Evolutionary conservation across 1,140 invertebrate species (phyloP), one percentile per base, ranked within the genome.

Genomic region (Lepidurus packardi): DNA sequence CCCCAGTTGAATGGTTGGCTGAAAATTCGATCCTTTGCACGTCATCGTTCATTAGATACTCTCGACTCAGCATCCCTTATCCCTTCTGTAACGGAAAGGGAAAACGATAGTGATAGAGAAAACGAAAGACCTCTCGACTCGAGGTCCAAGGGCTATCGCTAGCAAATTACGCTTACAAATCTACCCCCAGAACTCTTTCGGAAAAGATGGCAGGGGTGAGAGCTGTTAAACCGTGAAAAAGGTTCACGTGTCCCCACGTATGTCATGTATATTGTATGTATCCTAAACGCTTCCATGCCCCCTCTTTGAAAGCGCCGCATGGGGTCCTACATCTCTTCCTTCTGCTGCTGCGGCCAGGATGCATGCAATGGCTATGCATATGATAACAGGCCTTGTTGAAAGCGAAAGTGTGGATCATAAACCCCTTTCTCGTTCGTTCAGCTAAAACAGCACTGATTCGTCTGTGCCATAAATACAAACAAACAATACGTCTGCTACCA

Each of bases 241-340:
- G 53, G 53, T 65, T 65, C 53, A 65, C 53, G 53, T 65, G 53
- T 21, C 21, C 53, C 21, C 53, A 65, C 16, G 53, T 65, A 65
- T 65, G 53, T 65, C 53, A 47, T 65, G 53, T 21, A 65, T 65
- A 65, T 16, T 65, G n/a, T 65, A 65, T 65, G 53, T 65, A 65
- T 21, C 53, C 53, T 65, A 9, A 65, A 65, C 53, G 53, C 53
- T 47, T 47, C 53, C 53, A 65, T 16, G 6, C 53, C 8, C 8
- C 53, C 13, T 65, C 53, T 65, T 65, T 65, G 53, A 65, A 65
- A 65, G 21, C 53, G 13, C 53, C 53, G 53, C 53, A 65, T 65
- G 53, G 53, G 53, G 53, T 65, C 53, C 53, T 13, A 5, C 21
- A n/a, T 65, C 53, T 21, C n/a, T 65, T 65, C 21, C 4, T 65